Evolutionary conservation across 1,140 invertebrate genomes (phyloP), one percentile per base, ranked within the genome.

Genomic region (Trachelipus rathkii): DNA sequence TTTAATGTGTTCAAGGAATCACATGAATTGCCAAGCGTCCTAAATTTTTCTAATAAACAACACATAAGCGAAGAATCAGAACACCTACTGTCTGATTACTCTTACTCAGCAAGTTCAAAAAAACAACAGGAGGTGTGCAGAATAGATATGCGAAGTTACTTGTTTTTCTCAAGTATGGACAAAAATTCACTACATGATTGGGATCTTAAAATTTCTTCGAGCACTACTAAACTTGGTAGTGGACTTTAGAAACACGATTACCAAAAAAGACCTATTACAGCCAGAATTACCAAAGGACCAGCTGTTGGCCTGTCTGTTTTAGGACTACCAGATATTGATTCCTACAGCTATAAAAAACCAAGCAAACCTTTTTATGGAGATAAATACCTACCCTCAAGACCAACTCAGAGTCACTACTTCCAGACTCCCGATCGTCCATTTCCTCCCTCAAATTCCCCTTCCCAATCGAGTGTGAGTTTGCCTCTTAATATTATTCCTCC

Each of bases 401-500:
- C 50, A 13, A 8, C 8, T 33, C 50, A 60, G 50, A 60, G 8
- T 19, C 50, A 60, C 50, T 60, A 15, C 19, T 19, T 19, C 19
- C 50, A 60, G 19, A 13, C 50, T 60, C 50, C 50, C 8, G 50
- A 60, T 60, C 50, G 50, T 60, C 50, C 50, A 13, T 60, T 60
- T 60, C 50, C 11, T 60, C 19, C 50, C 19, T 19, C 19, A 15
- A 13, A 60, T 60, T 60, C 50, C 4, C 50, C 50, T 15, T 19
- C 50, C 4, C 1, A 13, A 15, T 4, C 11, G 11, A 60, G 50
- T 60, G 50, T 60, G 50, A 60, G 50, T 60, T 60, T 60, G 11
- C 50, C 50, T 60, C 50, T 60, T 60, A 60, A 60, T 60, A 19
- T 60, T 60, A 13, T 60, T 60, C 50, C 50, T 60, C 19, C 50